A percentile compares a stretch with the other conserved stretches of the same genome.
These are phyloP conservation scores for Gnatocerus cornutus DNA, from an alignment of 2,888 invertebrate species.

Conservation along the genomic window DNA sequence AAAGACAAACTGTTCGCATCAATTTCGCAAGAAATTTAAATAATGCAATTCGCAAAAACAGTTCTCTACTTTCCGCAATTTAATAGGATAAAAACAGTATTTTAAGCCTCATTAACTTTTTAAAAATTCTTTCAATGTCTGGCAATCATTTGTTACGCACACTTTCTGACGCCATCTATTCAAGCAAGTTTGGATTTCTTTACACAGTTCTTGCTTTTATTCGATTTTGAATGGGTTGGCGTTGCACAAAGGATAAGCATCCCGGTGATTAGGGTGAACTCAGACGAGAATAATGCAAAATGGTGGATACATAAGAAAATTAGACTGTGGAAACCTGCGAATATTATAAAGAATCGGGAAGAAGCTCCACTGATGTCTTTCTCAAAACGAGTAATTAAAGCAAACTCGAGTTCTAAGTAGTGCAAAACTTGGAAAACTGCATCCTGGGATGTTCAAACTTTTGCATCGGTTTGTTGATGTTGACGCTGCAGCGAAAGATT, in stretches of 20 bases:
- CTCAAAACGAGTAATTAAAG: too few relatives aligned
- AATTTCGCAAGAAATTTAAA: slow-evolving; percentile 18
- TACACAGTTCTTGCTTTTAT: slow-evolving; percentile 56
- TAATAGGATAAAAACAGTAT: slow-evolving; percentile 56
- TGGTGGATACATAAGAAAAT: slow-evolving; percentile 47
- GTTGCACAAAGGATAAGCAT: slow-evolving; percentile 55
- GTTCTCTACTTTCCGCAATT: slow-evolving; percentile 39
- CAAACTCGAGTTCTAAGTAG: too few relatives aligned
- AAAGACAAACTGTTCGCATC: slow-evolving; percentile 15
- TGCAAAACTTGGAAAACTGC: too few relatives aligned
- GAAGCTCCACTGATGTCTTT: too few relatives aligned
- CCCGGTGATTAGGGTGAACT: slow-evolving; percentile 58
- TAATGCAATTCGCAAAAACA: slow-evolving; percentile 29
- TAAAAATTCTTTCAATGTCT: slow-evolving; percentile 55
- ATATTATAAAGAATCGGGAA: too few relatives aligned
- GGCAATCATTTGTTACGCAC: slow-evolving; percentile 58
- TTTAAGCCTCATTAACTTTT: slow-evolving; percentile 59
- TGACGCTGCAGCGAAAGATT: too few relatives aligned
- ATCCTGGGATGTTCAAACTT: too few relatives aligned
- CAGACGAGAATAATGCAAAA: slow-evolving; percentile 48
- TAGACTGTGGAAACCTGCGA: slow-evolving; percentile 13
- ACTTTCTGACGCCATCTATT: slow-evolving; percentile 57
- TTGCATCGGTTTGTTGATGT: too few relatives aligned
- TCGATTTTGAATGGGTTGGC: slow-evolving; percentile 56
- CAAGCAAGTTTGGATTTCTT: slow-evolving; percentile 56